A percentile compares a stretch with the other conserved stretches of the same genome.
Evolutionary conservation across 1,140 invertebrate species (phyloP).

Genomic region (Drosophila ficusphila): DNA sequence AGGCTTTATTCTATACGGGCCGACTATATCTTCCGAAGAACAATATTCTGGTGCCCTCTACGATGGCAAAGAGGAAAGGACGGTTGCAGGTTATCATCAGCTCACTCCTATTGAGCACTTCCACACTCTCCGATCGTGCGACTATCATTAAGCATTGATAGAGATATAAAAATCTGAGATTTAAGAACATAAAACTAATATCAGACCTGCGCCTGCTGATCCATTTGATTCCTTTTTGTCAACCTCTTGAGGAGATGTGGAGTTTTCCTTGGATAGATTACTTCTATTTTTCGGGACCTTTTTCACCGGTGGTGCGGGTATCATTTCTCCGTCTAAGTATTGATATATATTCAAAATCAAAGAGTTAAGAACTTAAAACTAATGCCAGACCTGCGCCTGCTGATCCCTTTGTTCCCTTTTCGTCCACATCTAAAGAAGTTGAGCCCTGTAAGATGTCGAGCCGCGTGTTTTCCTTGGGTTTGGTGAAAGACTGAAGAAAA

Average conservation of each 20-base stretch:
- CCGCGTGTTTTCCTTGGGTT: neutral
- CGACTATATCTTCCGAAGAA: conserved; percentile 1
- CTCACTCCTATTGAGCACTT: no score
- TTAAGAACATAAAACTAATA: neutral
- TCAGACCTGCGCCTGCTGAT: neutral
- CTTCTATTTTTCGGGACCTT: no score
- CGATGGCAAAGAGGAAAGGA: conserved; percentile 8
- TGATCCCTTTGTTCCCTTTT: neutral
- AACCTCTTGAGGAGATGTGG: neutral
- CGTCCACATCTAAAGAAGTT: neutral
- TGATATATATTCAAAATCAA: no score
- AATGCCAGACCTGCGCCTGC: conserved; percentile 3
- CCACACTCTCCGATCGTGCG: no score
- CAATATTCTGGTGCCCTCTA: neutral
- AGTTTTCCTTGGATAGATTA: neutral
- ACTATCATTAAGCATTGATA: no score
- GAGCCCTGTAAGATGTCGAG: neutral
- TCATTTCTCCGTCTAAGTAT: no score
- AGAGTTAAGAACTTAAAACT: no score
- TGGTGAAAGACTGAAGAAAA: neutral
- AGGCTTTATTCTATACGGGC: neutral
- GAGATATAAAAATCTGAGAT: no score
- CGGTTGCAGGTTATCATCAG: neutral
- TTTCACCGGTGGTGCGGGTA: no score
- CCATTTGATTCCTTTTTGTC: neutral